A percentile compares a stretch with the other conserved stretches of the same genome.
Conservation (phyloP, 37 sponge, comb jelly and placozoan genomes). For the Lycopodina hypogea region DNA sequence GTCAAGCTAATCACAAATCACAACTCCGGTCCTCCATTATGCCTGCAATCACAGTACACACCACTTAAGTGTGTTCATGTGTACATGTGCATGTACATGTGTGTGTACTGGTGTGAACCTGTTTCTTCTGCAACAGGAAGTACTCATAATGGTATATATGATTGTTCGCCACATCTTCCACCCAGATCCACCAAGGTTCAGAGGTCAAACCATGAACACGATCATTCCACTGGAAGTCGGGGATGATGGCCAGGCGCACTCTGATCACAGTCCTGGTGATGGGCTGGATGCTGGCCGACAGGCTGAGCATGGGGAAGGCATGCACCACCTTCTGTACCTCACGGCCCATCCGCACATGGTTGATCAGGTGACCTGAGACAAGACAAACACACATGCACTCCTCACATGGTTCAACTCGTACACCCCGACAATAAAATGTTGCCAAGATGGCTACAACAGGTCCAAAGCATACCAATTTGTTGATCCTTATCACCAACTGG, state of each 20-base stretch:
- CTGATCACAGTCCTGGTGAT: conserved; percentile 91
- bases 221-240: conserved; percentile 89
- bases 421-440: neutral
- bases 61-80: too few species aligned
- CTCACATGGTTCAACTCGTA: neutral
- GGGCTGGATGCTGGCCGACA: conserved; percentile 86
- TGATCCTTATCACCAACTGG: too few species aligned
- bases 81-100: too few species aligned
- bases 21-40: too few species aligned
- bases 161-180: conserved; percentile 88
- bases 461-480: too few species aligned
- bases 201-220: conserved; percentile 71
- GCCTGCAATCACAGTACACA: too few species aligned
- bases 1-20: too few species aligned
- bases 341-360: conserved; percentile 75
- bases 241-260: conserved; percentile 76
- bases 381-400: neutral
- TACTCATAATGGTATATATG: conserved; percentile 94
- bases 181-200: conserved; percentile 99
- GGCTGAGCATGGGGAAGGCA: conserved; percentile 66
- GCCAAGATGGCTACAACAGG: neutral
- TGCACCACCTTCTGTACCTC: conserved; percentile 60
- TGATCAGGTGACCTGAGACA: conserved; percentile 75
- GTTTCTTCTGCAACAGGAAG: conserved; percentile 87
- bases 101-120: conserved; percentile 34